Percentiles rank a stretch among this genome's conserved stretches.
These are phyloP conservation scores for Zaprionus camerounensis DNA, from an alignment of 1,140 invertebrate genomes.

Conservation along the genomic window DNA sequence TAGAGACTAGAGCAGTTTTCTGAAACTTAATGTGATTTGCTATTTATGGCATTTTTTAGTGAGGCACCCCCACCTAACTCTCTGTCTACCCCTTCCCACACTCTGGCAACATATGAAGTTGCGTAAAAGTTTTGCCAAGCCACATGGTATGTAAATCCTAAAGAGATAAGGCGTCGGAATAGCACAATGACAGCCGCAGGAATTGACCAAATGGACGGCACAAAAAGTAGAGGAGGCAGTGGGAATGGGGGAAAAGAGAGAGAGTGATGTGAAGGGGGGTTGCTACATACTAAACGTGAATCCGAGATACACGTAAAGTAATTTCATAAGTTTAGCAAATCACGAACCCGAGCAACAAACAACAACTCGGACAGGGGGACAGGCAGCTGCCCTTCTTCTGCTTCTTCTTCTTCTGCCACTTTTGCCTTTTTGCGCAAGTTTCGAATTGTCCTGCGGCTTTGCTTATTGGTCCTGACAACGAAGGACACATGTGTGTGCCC, in stretches of 20 bases:
- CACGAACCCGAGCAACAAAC: constrained; percentile 79
- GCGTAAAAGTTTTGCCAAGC: constrained; percentile 71
- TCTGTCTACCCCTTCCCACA: not conserved
- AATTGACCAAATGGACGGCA: constrained; percentile 77
- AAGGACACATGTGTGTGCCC: constrained; percentile 62
- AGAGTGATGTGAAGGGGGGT: not conserved
- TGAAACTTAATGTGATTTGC: constrained; percentile 80
- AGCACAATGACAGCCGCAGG: constrained; percentile 83
- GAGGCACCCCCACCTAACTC: not conserved
- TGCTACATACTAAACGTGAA: constrained; percentile 16
- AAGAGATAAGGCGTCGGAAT: constrained; percentile 82
- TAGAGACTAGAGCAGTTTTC: constrained; percentile 36
- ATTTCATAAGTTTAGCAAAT: constrained; percentile 83
- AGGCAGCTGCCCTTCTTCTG: not conserved
- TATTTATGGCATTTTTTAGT: constrained; percentile 77
- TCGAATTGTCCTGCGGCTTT: constrained; percentile 61
- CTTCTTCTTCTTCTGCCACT: not conserved
- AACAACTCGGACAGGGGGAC: constrained; percentile 33
- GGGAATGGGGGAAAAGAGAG: not conserved
- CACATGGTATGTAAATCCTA: constrained; percentile 74
- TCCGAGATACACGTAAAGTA: constrained; percentile 75
- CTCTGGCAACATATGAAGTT: constrained; percentile 75
- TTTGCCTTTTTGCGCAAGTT: constrained; percentile 46
- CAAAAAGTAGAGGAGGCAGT: constrained; percentile 23
- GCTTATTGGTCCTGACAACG: constrained; percentile 78